Evolutionary conservation across 2,113 vertebrate species (phyloP).

Genomic region (Nycticorax nycticorax): DNA sequence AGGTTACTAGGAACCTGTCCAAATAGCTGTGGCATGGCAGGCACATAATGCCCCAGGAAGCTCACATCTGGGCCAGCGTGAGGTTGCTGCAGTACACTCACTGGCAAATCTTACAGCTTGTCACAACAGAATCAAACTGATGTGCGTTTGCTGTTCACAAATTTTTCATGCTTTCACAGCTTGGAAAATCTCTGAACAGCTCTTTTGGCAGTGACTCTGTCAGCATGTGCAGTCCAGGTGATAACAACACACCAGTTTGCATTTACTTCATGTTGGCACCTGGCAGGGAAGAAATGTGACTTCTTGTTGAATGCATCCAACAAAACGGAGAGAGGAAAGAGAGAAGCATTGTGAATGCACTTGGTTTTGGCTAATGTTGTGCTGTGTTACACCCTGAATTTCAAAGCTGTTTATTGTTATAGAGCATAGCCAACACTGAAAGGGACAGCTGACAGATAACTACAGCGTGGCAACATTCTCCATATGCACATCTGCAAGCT

Average conservation of each 20-base stretch:
- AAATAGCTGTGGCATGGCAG: not conserved
- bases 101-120: not conserved
- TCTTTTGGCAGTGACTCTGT: not conserved
- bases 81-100: not conserved
- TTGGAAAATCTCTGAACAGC: not conserved
- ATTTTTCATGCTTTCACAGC: not conserved
- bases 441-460: not conserved
- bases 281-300: not conserved
- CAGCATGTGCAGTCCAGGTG: not conserved
- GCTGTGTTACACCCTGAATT: not conserved
- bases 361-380: not conserved
- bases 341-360: not conserved
- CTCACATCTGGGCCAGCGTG: not conserved
- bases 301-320: not conserved
- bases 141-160: not conserved
- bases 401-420: not conserved
- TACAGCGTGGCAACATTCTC: not conserved
- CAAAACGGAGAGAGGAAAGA: not conserved
- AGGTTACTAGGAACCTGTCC: not conserved
- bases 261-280: not conserved
- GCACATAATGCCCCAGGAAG: not conserved
- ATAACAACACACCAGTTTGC: not conserved
- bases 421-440: not conserved
- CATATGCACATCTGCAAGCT: not conserved
- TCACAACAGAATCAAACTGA: not conserved